Conservation (phyloP, 2,888 invertebrate genomes). For the Vanessa cardui region DNA sequence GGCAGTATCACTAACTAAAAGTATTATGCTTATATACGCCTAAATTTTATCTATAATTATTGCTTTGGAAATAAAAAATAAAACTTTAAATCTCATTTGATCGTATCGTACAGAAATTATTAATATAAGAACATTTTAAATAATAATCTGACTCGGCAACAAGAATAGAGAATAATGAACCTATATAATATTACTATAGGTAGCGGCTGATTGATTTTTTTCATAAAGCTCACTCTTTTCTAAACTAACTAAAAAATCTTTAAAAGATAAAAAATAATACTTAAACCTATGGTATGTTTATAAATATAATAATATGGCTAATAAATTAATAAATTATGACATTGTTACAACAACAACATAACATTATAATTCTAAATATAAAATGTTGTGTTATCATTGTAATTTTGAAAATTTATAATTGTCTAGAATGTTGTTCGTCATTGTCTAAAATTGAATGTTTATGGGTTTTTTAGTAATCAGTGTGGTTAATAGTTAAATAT, state of each 20-base stretch:
- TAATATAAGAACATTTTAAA: conserved; percentile 65
- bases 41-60: conserved; percentile 65
- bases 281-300: conserved; percentile 82
- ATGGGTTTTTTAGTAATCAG: conserved; percentile 59
- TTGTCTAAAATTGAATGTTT: conserved; percentile 29
- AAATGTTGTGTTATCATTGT: conserved; percentile 57
- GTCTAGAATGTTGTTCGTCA: conserved; percentile 65
- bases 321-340: conserved; percentile 76
- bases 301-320: conserved; percentile 81
- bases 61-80: conserved; percentile 80
- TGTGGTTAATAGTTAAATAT: conserved; percentile 67
- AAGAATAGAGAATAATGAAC: conserved; percentile 48
- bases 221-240: conserved; percentile 79
- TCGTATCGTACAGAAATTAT: conserved; percentile 66
- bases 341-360: conserved; percentile 62
- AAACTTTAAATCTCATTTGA: conserved; percentile 59
- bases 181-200: conserved; percentile 52
- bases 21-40: conserved; percentile 67
- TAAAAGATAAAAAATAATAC: conserved; percentile 77
- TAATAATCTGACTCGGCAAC: conserved; percentile 66
- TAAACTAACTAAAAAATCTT: conserved; percentile 78
- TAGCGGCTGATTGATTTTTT: conserved; percentile 63
- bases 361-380: conserved; percentile 44
- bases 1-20: conserved; percentile 72
- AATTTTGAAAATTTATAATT: conserved; percentile 53